Evolutionary conservation across 2,888 invertebrate genomes (phyloP), one percentile per base, ranked within the genome.

Genomic region (Hanleya hanleyi): DNA sequence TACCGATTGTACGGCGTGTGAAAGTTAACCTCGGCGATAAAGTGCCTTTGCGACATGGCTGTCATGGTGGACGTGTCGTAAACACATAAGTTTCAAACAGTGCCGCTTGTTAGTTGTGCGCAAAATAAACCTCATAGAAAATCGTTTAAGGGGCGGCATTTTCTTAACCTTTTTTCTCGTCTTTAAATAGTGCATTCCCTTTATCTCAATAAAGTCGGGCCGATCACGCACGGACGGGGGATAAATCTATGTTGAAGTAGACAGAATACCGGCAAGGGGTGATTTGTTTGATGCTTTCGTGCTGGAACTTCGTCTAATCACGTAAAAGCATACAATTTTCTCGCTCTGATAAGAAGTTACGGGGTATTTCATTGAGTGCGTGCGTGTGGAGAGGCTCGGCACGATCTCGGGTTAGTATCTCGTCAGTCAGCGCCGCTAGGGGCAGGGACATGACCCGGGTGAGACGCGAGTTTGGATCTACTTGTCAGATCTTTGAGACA

Each of bases 241-340:
- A 26, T 57, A 7, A 57, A 57, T 57, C 57, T 57, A 57, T 29
- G 29, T 32, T 57, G 7, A 26, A 57, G 57, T 57, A 57, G 57
- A 57, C 57, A 57, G 57, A 57, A 57, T 29, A 57, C 29, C 5
- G 57, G 32, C 18, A 15, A 29, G 57, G 29, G 57, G 57, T 57
- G 57, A 57, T 57, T 57, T 57, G 57, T 57, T 29, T 57, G 26
- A 26, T 22, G 57, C 57, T 57, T 57, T 57, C 57, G 57, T 57
- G 57, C 57, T 22, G 26, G 57, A 57, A 57, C 57, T 57, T 57
- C 29, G 57, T 57, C 57, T 57, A 57, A 57, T 57, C 22, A 57
- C 57, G 12, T 57, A 57, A 57, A 57, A 57, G 57, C 57, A 57
- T 57, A 57, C 57, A 57, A 57, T 57, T 57, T 57, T 57, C 57